Evolutionary conservation across 1,140 invertebrate species (phyloP), one percentile per base, ranked within the genome.

Genomic region (Arctopsyche grandis): DNA sequence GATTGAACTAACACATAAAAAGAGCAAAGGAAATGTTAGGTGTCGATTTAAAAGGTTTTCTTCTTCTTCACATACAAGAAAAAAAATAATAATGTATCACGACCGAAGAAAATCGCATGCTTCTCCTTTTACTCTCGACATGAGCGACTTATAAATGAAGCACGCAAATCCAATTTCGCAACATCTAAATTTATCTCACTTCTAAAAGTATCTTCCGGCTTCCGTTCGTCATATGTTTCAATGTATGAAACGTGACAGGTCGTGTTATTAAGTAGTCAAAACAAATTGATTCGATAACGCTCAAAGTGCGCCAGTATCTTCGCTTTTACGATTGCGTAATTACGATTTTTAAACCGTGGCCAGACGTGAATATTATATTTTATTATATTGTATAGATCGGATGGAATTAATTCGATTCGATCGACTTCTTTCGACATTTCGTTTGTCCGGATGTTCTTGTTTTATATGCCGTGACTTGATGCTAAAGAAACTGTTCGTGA

Each of bases 201-300:
- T 38, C 29, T 38, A 4, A 38, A 38, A 38, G 29, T 4, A 38
- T 3, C 48, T 52, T 60, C 56, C 56, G 56, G 56, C 56, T 60
- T 60, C 56, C 21, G 56, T 60, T 60, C 56, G 56, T 38, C 29
- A 7, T 38, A 4, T 1, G 29, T 7, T 38, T 38, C 29, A 38
- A 7, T 7, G 48, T 14, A 52, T 5, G 1, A 52, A 52, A 52
- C 48, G 10, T 52, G 48, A 52, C 48, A 52, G 12, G 16, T 52
- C 48, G 48, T 14, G 48, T 52, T 52, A 16, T 52, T 52, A 12
- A 14, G 7, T 24, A 22, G 63, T 66, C 63, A 66, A 24, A 66
- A 66, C 63, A 66, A 66, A 66, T 66, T 22, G 58, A 60, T 60
- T 21, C 58, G 58, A 19, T 60, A 60, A 9, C 58, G 12, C 16